Evolutionary conservation across 2,888 invertebrate species (phyloP).

Genomic region (Amphipyra berbera): DNA sequence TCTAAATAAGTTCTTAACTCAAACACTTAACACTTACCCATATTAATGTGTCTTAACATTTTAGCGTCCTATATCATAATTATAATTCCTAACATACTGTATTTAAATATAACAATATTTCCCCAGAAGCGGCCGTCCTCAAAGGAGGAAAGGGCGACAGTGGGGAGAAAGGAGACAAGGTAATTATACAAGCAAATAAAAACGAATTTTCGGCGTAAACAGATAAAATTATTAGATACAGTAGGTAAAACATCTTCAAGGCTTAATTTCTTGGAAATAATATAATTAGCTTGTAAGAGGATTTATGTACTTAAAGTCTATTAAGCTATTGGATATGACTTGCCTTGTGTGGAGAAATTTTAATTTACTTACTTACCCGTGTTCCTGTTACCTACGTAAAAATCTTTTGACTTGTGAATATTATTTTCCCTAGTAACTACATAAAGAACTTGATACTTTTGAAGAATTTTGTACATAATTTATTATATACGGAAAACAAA

Average conservation of each 20-base stretch:
- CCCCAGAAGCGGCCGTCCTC: constrained; percentile 75
- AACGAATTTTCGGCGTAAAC: not conserved
- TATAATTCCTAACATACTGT: not conserved
- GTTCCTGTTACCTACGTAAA: not conserved
- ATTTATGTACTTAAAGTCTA: not conserved
- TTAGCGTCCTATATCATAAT: no score
- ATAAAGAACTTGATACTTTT: not conserved
- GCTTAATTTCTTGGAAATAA: not conserved
- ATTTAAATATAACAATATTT: constrained; percentile 57
- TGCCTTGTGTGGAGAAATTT: not conserved
- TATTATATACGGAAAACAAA: no score
- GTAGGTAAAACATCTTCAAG: not conserved
- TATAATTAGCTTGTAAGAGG: not conserved
- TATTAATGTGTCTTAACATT: constrained; percentile 2
- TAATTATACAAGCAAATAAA: constrained; percentile 71
- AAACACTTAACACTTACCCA: not conserved
- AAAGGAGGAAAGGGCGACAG: constrained; percentile 76
- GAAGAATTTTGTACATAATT: no score
- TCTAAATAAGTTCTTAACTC: not conserved
- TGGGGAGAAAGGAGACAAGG: constrained; percentile 83
- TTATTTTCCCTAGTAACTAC: not conserved
- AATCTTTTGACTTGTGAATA: no score
- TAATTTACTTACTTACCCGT: not conserved
- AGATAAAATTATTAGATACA: not conserved
- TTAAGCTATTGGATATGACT: not conserved